Evolutionary conservation across 2,113 vertebrate genomes (phyloP).

Genomic region (Malurus cyaneus): DNA sequence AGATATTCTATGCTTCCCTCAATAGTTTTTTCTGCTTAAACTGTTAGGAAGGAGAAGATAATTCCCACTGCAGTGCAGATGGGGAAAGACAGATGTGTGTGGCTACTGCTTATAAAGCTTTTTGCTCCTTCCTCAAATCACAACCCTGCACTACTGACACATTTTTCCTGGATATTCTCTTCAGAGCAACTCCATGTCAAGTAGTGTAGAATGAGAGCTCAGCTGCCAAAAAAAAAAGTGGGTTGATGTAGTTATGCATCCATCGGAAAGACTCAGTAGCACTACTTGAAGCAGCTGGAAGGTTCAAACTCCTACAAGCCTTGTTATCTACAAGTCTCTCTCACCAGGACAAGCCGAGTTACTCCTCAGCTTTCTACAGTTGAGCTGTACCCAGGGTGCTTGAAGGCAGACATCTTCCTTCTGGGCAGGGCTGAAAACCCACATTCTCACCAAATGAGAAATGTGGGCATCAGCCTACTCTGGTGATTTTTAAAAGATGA

Average conservation of each 20-base stretch:
- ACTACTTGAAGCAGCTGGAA: background rate
- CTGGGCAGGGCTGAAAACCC: background rate
- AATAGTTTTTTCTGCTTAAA: background rate
- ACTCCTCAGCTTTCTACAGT: background rate
- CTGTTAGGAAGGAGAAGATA: conserved; percentile 14
- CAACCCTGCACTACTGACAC: background rate
- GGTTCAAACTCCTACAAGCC: background rate
- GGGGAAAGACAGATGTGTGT: background rate
- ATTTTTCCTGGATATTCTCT: background rate
- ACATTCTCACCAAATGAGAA: background rate
- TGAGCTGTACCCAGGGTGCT: background rate
- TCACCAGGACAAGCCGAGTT: background rate
- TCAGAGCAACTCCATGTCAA: background rate
- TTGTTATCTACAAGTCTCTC: background rate
- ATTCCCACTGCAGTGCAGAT: background rate
- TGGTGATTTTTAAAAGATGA: background rate
- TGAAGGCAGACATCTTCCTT: background rate
- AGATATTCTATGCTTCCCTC: background rate
- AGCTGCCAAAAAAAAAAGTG: background rate
- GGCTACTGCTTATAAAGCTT: background rate
- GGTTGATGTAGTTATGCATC: background rate
- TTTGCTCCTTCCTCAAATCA: background rate
- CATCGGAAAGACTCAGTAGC: background rate
- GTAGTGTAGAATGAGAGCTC: background rate
- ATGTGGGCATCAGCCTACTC: background rate